Conservation (phyloP, 2,888 invertebrate species). For the Lydus trimaculatus region DNA sequence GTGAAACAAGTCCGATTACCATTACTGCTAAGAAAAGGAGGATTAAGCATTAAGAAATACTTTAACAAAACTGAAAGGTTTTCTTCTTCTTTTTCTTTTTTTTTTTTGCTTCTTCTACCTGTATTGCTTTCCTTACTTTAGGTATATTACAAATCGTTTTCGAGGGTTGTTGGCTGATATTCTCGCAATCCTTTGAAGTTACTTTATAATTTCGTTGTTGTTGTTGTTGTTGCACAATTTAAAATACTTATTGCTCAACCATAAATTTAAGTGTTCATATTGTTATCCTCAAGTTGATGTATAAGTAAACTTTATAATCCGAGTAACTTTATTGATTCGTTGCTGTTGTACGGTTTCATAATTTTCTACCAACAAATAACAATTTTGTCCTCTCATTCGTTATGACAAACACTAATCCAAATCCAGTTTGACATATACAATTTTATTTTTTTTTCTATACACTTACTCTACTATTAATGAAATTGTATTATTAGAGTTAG, state of each 20-base stretch:
- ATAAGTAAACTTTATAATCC: background rate
- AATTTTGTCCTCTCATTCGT: too few species aligned
- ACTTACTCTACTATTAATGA: background rate
- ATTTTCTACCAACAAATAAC: too few species aligned
- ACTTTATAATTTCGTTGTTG: background rate
- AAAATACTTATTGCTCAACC: background rate
- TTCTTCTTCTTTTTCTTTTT: too few species aligned
- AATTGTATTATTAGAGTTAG: background rate
- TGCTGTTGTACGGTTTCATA: too few species aligned
- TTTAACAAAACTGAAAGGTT: background rate
- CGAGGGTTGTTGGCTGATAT: too few species aligned
- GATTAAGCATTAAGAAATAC: slow-evolving; percentile 8
- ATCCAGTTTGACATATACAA: too few species aligned
- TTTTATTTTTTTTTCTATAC: too few species aligned
- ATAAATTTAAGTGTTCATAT: background rate
- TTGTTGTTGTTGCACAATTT: background rate
- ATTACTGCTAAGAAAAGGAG: background rate
- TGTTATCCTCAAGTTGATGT: background rate
- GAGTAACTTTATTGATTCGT: background rate
- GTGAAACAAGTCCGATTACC: slow-evolving; percentile 9
- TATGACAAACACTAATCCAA: too few species aligned
- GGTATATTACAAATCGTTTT: too few species aligned
- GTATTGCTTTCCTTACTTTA: too few species aligned
- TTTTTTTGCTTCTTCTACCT: too few species aligned
- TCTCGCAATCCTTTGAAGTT: background rate